Base-by-base conservation (phyloP, 2,888 invertebrate genomes). In the Hydriomena furcata region DNA sequence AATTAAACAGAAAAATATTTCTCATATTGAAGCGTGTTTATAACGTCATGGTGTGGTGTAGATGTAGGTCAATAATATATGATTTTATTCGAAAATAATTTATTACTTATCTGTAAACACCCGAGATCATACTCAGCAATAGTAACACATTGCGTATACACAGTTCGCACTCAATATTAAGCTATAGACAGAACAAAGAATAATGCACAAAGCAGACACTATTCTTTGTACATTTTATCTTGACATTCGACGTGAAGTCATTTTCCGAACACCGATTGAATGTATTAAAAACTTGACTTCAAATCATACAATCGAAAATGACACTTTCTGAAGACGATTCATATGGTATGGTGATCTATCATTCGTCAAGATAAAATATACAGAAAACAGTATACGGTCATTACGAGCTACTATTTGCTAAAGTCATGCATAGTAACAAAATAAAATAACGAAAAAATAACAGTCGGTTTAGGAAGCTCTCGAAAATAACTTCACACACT, bases 71-170 rank as follows among this genome's bases (percentile, higher is more conserved):
- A 31, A 45, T 38, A 32, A 32, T 23, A 45, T 8, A 35, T 6
- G 10, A 1, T n/a, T 0, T 24, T 41, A 54, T 49, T 20, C 2
- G 66, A 77, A 82, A 84, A 84, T 84, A 83, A 82, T 86, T 83
- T 83, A 84, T 81, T 83, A 58, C 68, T 73, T 78, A 76, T 58
- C 58, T 60, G 63, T 68, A 71, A 51, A 73, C 69, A 78, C 60
- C 79, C 66, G 84, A 86, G 84, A 85, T 83, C 82, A 72, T 58
- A 67, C 83, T 74, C 84, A 81, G 78, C 71, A 75, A 76, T 73
- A 79, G 75, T 73, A 79, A 79, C 76, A 68, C 72, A 73, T 69
- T 50, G 40, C 47, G 51, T 54, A 58, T 50, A 63, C 53, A 61
- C 51, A 58, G 41, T 55, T 52, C 51, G 50, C 55, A 60, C 45